Conservation (phyloP, 2,888 invertebrate genomes). For the Notodonta ziczac region DNA sequence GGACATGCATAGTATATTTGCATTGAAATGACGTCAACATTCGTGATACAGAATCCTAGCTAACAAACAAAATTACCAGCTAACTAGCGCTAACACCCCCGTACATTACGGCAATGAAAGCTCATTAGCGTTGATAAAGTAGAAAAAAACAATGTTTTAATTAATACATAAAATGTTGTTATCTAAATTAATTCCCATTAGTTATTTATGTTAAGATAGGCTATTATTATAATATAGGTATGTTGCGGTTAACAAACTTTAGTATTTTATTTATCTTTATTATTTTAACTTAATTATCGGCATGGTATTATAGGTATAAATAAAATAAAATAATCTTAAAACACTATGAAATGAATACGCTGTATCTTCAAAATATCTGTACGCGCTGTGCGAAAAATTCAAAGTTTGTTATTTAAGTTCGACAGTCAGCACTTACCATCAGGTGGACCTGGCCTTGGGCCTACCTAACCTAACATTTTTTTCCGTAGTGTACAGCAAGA, state of each 20-base stretch:
- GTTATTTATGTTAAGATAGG: too few species aligned
- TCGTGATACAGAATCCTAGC: conserved; percentile 29
- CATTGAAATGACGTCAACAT: conserved; percentile 42
- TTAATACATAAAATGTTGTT: background rate
- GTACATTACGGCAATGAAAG: conserved; percentile 12
- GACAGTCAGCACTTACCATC: too few species aligned
- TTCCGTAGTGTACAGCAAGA: conserved; percentile 89
- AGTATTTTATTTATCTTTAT: too few species aligned
- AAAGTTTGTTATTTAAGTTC: too few species aligned
- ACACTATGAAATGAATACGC: too few species aligned
- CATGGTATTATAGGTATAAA: too few species aligned
- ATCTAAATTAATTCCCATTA: background rate
- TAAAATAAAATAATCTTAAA: too few species aligned
- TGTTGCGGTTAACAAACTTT: background rate
- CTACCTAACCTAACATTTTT: conserved; percentile 16
- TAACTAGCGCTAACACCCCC: background rate
- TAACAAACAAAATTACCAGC: conserved; percentile 11
- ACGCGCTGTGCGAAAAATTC: too few species aligned
- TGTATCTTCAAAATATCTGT: too few species aligned
- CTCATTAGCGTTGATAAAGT: background rate
- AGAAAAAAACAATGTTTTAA: background rate
- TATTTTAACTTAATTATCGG: too few species aligned
- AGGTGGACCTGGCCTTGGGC: too few species aligned
- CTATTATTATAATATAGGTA: background rate
- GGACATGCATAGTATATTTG: conserved; percentile 36